A percentile compares a stretch with the other conserved stretches of the same genome.
Conservation (phyloP, 2,797 vertebrate species). For the Amblyopsis hoosieri region DNA sequence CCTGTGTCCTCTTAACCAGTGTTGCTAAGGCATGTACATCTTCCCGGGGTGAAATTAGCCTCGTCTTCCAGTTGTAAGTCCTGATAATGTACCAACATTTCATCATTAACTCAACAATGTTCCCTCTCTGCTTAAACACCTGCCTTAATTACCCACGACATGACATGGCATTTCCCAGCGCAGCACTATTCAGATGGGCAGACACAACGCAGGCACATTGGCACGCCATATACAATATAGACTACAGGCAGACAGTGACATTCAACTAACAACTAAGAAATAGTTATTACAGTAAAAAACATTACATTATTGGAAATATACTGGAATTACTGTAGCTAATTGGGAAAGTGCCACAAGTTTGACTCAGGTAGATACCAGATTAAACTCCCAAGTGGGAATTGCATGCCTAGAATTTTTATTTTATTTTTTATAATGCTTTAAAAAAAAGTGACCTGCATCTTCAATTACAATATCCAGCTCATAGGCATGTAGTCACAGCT, state of each 20-base stretch:
- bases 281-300: constrained; percentile 4
- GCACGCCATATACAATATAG: constrained; percentile 16
- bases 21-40: constrained; percentile 12
- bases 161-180: constrained; percentile 38
- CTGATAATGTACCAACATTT: constrained; percentile 53
- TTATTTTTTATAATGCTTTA: constrained; percentile 21
- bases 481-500: constrained; percentile 64
- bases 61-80: constrained; percentile 25
- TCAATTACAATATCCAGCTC: constrained; percentile 46
- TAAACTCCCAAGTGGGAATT: constrained; percentile 37
- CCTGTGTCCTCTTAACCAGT: constrained; percentile 17
- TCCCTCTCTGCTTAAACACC: constrained; percentile 27
- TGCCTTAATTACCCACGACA: constrained; percentile 50
- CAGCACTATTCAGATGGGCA: constrained; percentile 50
- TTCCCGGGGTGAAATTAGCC: constrained; percentile 26
- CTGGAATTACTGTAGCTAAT: constrained; percentile 1
- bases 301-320: not conserved
- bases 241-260: constrained; percentile 17
- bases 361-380: constrained; percentile 45
- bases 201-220: constrained; percentile 39
- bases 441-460: constrained; percentile 36
- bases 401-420: not conserved
- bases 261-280: constrained; percentile 12
- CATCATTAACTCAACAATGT: constrained; percentile 47
- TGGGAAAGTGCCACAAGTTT: constrained; percentile 9